Evolutionary conservation across 2,797 vertebrate genomes (phyloP), one percentile per base, ranked within the genome.

Genomic region (Pithecia hirsuta): DNA sequence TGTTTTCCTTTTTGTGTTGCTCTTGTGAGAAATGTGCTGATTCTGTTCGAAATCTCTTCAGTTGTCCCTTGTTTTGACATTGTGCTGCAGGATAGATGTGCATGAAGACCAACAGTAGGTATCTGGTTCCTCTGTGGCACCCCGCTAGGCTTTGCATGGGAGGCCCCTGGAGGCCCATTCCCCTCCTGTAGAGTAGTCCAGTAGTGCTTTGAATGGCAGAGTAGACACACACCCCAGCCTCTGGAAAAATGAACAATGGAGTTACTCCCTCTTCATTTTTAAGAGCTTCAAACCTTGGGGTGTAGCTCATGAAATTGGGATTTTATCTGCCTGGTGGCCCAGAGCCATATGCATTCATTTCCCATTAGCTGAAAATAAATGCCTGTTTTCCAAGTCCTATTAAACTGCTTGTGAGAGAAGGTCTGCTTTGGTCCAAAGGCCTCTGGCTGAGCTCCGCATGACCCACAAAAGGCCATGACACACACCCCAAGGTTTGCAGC

Each of bases 21-120:
- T 92, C 13, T 46, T 64, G 46, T 48, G 86, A 93, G 97, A 95
- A 97, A 95, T 89, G 91, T 97, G 92, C 84, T 92, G 96, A 88
- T 96, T 97, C 93, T 97, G 97, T 98, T 97, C 97, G 95, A 96
- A 95, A 94, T 97, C 96, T 98, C 97, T 97, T 98, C 98, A 98
- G 97, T 98, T 98, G 70, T 98, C 88, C 98, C 98, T 98, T 98
- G 98, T 98, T 99, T 98, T 99, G 98, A 99, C 97, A 95, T 99
- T 99, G 90, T 98, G 98, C 98, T 98, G 98, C 99, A 99, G 98
- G 98, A 98, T 98, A 98, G 98, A 98, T 98, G 96, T 98, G 91
- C 98, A 97, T 97, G 98, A 98, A 98, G 98, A 98, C 95, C 97
- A 95, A 98, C 98, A 98, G 98, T 99, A 99, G 98, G 99, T 99